Base-by-base conservation (phyloP, 2,888 invertebrate species). In the Epirrhoe tristata region DNA sequence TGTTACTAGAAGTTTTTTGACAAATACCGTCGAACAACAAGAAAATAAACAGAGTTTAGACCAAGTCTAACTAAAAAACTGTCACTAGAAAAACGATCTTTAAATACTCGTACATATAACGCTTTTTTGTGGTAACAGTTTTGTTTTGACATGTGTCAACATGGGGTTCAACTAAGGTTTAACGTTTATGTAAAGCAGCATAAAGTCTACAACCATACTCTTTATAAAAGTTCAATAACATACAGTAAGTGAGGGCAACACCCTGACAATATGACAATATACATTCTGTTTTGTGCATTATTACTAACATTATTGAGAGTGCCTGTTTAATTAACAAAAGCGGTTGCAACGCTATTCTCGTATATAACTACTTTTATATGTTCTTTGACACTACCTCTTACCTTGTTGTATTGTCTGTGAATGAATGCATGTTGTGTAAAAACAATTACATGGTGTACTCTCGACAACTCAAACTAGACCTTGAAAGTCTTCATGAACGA, bases 331-430 rank as follows among this genome's bases (percentile, higher is more conserved):
- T 52, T 5, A 8, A 58, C 24, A 54, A 31, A 50, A 39, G 7
- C 53, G 8, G 17, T 56, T 24, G 39, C 32, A 46, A 5, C 14
- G n/a, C 46, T 14, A 6, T 14, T 31, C 7, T 58, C 39, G 5
- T 52, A 50, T 46, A 52, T 39, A 12, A 24, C 24, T 56, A 55
- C 24, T 55, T 36, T 58, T 61, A 39, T 12, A 43, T 55, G 36
- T 58, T 63, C 55, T 62, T 43, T 61, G 14, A 64, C 31, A 63
- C 58, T 65, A 68, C 66, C 60, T 73, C 63, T 34, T 60, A 60
- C 54, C 60, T 55, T 51, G 60, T 63, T 64, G 56, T 51, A 61
- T 63, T 64, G 56, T 66, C 58, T 66, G 66, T 8, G 66, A 71
- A 67, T 71, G 74, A 70, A 63, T 74, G 55, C 24, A 24, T 63